Percentiles rank a stretch among this genome's conserved stretches.
Evolutionary conservation across 1,140 invertebrate genomes (phyloP).

Genomic region (Habropoda laboriosa): DNA sequence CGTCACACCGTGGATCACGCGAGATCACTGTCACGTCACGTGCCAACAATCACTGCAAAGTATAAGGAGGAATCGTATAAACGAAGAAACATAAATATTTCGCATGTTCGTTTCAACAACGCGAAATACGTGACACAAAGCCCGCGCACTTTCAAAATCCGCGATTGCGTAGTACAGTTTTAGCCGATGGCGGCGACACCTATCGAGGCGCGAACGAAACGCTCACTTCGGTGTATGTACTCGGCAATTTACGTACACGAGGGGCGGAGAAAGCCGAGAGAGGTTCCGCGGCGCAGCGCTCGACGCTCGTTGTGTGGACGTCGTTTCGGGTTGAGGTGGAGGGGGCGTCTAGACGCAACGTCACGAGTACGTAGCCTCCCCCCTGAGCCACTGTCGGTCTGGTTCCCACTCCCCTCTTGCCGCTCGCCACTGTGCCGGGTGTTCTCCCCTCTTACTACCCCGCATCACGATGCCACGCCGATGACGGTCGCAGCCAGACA

Average conservation of each 20-base stretch:
- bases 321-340: constrained; percentile 77
- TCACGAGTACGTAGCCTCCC: constrained; percentile 78
- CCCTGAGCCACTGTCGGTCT: constrained; percentile 57
- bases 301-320: constrained; percentile 62
- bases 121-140: background rate
- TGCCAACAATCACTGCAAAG: background rate
- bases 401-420: constrained; percentile 32
- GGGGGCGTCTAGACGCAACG: constrained; percentile 82
- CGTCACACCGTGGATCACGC: background rate
- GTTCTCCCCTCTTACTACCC: constrained; percentile 37
- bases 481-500: constrained; percentile 78
- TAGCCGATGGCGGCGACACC: constrained; percentile 42
- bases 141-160: constrained; percentile 27
- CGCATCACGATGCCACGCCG: constrained; percentile 65
- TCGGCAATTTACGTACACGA: constrained; percentile 46
- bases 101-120: background rate
- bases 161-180: background rate
- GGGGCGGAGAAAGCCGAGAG: constrained; percentile 58
- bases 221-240: background rate
- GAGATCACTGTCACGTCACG: background rate
- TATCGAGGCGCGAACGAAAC: constrained; percentile 33
- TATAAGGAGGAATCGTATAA: background rate
- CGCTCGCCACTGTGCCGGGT: constrained; percentile 27
- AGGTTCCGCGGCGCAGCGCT: constrained; percentile 45
- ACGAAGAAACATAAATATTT: background rate